Base-by-base conservation (phyloP, 2,888 invertebrate genomes). In the Parasteatoda lunata region DNA sequence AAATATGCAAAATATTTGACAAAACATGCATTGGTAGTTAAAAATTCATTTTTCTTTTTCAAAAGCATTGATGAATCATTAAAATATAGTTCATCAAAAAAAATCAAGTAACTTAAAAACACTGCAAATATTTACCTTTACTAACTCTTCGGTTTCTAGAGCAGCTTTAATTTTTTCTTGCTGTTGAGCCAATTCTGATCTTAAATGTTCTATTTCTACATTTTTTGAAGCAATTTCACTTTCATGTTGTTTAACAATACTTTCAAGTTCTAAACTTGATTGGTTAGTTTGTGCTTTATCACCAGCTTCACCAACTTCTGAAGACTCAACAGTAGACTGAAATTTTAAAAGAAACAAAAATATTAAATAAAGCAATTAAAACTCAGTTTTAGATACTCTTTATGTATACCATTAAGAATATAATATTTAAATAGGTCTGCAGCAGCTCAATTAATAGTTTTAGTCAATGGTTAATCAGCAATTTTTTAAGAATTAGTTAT, bases 121-220 rank as follows among this genome's bases (percentile, higher is more conserved):
- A 30, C 30, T 30, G 30, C 2, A 30, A 30, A 30, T 30, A 30
- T 13, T 59, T 8, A 59, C 59, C 59, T 59, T 59, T 7, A 59
- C 9, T 8, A 4, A n/a, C 59, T 4, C n/a, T 59, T 59, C 59
- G n/a, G 13, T 59, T 9, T 59, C 59, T 30, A 15, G 5, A 30
- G 5, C 52, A 51, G 15, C 2, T n/a, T 8, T 13, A 73, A 6
- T 52, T 48, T 71, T 77, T 52, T 68, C 77, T 77, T 73, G 8
- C 9, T 13, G 59, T 70, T 81, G 72, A 47, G 77, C 54, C 8
- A 88, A 51, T 48, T 88, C 81, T 65, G 71, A 59, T 77, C 72
- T 77, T 65, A 88, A 59, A 7, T 59, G 72, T 47, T 52, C 49
- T 51, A 84, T 72, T 65, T 77, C 70, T 69, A 51, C 64, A 48